Conservation (phyloP, 2,888 invertebrate species). For the Xiphydria camelus region DNA sequence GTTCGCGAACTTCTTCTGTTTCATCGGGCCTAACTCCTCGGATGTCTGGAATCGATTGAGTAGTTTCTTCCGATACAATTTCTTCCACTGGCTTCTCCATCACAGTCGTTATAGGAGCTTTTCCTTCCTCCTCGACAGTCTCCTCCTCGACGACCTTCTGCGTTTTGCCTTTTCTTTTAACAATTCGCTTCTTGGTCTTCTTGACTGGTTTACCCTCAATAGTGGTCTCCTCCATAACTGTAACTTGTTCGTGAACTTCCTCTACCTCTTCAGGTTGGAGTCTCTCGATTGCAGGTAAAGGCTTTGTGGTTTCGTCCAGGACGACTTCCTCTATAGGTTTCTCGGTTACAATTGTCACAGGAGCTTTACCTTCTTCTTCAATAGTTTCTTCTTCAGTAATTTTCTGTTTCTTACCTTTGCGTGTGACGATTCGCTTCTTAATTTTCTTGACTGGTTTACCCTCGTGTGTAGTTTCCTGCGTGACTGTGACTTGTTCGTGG, state of each 20-base stretch:
- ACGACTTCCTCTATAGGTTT: constrained; percentile 31
- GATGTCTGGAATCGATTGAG: constrained; percentile 34
- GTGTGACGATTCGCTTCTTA: constrained; percentile 53
- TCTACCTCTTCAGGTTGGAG: constrained; percentile 43
- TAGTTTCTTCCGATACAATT: constrained; percentile 20
- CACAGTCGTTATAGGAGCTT: constrained; percentile 54
- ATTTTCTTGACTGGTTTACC: constrained; percentile 36
- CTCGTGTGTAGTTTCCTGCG: constrained; percentile 8
- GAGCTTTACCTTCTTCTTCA: constrained; percentile 42
- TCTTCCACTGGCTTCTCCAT: constrained; percentile 41
- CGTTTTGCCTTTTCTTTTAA: constrained; percentile 53
- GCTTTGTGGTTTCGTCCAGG: constrained; percentile 39
- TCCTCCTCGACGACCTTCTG: constrained; percentile 45
- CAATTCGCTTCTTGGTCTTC: constrained; percentile 39
- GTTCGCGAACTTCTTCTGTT: constrained; percentile 42
- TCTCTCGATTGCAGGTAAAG: constrained; percentile 16
- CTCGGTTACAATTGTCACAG: constrained; percentile 33
- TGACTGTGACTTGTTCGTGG: constrained; percentile 18
- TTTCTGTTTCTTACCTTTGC: constrained; percentile 43
- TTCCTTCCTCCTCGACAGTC: constrained; percentile 38
- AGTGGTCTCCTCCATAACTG: constrained; percentile 41
- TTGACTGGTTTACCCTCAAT: constrained; percentile 49
- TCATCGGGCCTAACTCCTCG: constrained; percentile 20
- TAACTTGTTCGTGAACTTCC: constrained; percentile 42
- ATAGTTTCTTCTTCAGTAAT: constrained; percentile 16